These are phyloP conservation scores for Rissa tridactyla DNA, from an alignment of 2,113 vertebrate species.

Conservation along the genomic window DNA sequence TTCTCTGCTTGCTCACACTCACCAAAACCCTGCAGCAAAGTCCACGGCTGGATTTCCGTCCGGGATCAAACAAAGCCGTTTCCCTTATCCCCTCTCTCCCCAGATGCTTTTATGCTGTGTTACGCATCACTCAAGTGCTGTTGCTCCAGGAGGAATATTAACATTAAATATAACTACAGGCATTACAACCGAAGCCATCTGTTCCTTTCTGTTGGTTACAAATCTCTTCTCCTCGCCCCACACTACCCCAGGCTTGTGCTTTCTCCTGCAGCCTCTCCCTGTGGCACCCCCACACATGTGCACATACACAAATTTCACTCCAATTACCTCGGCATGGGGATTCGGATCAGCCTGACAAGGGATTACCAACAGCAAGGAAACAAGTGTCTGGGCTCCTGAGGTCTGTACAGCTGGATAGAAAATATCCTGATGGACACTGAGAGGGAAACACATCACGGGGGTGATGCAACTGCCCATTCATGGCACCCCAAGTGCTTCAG, in stretches of 20 bases:
- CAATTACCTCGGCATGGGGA: background rate
- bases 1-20: background rate
- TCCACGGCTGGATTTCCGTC: background rate
- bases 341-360: background rate
- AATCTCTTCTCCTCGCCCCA: background rate
- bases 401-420: background rate
- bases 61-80: accelerated
- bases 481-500: background rate
- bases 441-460: background rate
- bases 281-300: background rate
- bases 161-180: background rate
- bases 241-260: background rate
- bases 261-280: background rate
- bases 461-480: background rate
- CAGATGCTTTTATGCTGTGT: background rate
- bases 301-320: background rate
- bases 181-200: conserved; percentile 21
- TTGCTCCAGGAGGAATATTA: background rate
- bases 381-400: background rate
- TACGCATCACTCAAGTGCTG: background rate
- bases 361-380: background rate
- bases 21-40: background rate
- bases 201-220: background rate
- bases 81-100: background rate
- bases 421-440: background rate